Evolutionary conservation across 2,888 invertebrate species (phyloP), one percentile per base, ranked within the genome.

Genomic region (Tenodera sinensis): DNA sequence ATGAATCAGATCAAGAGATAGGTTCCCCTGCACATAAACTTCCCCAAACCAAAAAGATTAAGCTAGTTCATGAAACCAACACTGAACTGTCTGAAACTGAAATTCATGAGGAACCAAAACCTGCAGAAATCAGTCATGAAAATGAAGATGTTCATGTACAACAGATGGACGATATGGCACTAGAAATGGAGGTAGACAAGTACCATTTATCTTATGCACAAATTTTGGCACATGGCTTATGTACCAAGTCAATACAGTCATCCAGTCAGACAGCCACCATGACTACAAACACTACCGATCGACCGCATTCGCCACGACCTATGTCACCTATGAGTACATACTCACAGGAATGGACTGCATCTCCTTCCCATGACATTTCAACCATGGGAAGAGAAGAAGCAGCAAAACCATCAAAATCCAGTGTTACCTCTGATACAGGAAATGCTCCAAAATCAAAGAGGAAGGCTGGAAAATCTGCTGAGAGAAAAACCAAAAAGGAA

Each of bases 161-260:
- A 34, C 81, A 47, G 27, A 83, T 42, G 12, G 89, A 89, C 12
- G 54, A 71, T 20, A 71, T 71, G 54, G 34, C 34, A 28, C 30
- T 28, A 28, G 42, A 30, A 8, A 85, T 28, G 47, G 89, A 90
- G 28, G 54, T 86, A 14, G 90, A 90, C 83, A 90, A 88, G 89
- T 86, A 87, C 30, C 90, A 91, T 90, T 94, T 96, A 91, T 96
- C 96, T 0, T 96, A 96, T 92, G 96, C 96, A 3, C 95, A 96
- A 93, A 96, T 96, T 92, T 93, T 96, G 91, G 95, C 96, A 83
- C 95, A 96, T 90, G 96, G 96, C 81, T 94, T 96, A 84, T 93
- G 91, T 90, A 91, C 90, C 0, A 90, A 92, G 91, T 92, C 93
- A 92, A 93, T 94, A 93, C 95, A 95, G 95, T 94, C 95, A 95